Base-by-base conservation (phyloP, 1,140 invertebrate species). In the Calephelis nemesis region DNA sequence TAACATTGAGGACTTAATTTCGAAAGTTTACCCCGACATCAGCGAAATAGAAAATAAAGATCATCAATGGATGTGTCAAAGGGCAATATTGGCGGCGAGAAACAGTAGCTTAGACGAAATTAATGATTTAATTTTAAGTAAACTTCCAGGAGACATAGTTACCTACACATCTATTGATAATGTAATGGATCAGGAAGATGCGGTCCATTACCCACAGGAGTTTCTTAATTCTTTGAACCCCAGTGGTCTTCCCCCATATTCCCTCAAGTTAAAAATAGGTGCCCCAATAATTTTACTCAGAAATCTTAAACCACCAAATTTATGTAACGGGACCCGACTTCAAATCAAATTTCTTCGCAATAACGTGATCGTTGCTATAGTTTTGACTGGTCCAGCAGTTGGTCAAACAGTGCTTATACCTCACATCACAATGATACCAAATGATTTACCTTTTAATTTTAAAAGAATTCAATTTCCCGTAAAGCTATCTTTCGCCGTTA, bases 51-150 rank as follows among this genome's bases (percentile, higher is more conserved):
- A 68, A 63, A 45, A 70, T 71, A 63, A 65, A 40, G 69, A 47
- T 65, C 19, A 81, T 67, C 64, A 78, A 62, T 88, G 79, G 81
- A 67, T 89, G 65, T 72, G 78, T 71, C 73, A 88, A 76, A 72
- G 85, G 66, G 76, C 79, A 70, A 85, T 84, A 71, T 74, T 84
- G 39, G 73, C 79, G 8, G 70, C 79, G 4, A 77, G 58, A 72
- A 80, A 82, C 50, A 68, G 62, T 52, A 62, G 47, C 62, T 70
- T 69, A n/a, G 52, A 70, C 47, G 65, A 67, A 70, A 68, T 71
- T 19, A 72, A 75, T 49, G 13, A 63, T 40, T 39, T 68, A 60
- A 73, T 65, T 70, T 13, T 73, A 65, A 69, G 30, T 69, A 67
- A 71, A 73, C 67, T 73, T 62, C 67, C 72, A 62, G 75, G 70